phyloP scores from a whole-genome alignment of 2,113 vertebrate genomes.

The Semicossyphus pulcher region DNA sequence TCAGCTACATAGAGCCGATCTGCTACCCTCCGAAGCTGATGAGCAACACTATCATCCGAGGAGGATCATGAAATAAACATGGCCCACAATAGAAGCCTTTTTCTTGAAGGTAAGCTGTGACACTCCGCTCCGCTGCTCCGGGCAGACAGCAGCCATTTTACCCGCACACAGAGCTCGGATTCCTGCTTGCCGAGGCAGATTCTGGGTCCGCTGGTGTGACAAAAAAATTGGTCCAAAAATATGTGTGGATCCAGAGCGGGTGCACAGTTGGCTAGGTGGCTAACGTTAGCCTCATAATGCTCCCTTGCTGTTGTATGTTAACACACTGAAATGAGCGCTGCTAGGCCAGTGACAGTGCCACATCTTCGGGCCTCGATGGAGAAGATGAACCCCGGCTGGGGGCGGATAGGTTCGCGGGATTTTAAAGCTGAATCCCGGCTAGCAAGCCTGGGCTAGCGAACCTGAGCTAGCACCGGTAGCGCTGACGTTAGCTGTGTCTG shows the following conservation, averaged over 20 bases:
- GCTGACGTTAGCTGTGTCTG: conserved; percentile 38
- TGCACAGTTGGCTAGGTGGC: conserved; percentile 16
- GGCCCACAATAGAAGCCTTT: conserved; percentile 80
- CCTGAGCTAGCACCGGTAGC: conserved; percentile 53
- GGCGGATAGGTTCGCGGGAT: not conserved
- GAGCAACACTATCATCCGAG: conserved; percentile 19
- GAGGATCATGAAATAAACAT: conserved; percentile 83
- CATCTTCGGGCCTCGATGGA: not conserved
- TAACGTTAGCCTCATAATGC: conserved; percentile 28
- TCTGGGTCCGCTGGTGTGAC: not conserved
- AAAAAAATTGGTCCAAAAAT: conserved; percentile 18
- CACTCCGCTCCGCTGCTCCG: conserved; percentile 4
- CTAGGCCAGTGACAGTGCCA: conserved; percentile 20
- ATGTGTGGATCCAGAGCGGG: not conserved
- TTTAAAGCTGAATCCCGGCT: not conserved
- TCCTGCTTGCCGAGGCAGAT: not conserved
- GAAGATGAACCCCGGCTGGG: not conserved
- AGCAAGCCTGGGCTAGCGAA: not conserved
- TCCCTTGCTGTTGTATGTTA: not conserved
- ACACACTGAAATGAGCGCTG: not conserved
- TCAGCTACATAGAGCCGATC: conserved; percentile 11
- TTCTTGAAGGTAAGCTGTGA: conserved; percentile 83
- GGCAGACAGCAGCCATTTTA: not conserved
- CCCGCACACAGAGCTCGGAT: not conserved
- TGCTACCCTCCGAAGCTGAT: not conserved